These are phyloP conservation scores for Vidua macroura DNA, from an alignment of 2,113 vertebrate species.

Conservation along the genomic window DNA sequence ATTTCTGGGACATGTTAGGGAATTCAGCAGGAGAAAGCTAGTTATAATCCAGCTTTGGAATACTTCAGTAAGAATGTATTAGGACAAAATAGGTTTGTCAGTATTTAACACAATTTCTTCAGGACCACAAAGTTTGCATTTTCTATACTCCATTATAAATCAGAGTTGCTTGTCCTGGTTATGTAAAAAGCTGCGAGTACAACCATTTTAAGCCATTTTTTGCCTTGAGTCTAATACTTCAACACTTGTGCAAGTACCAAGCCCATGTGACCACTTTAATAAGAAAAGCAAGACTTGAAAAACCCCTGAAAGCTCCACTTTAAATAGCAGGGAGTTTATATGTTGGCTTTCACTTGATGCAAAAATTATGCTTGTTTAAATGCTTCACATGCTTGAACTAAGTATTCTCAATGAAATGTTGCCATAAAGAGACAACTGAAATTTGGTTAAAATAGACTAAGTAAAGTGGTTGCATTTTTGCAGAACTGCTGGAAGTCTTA, in stretches of 20 bases:
- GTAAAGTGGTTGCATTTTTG: neutral
- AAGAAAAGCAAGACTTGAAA: neutral
- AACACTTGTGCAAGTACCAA: neutral
- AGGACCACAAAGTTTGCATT: neutral
- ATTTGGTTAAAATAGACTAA: neutral
- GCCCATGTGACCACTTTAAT: neutral
- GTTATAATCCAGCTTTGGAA: neutral
- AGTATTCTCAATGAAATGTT: neutral
- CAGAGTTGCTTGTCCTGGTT: neutral
- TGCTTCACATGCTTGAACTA: neutral
- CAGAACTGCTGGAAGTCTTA: neutral
- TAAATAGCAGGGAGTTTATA: neutral
- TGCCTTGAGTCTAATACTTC: neutral
- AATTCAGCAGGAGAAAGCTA: neutral
- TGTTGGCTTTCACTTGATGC: neutral
- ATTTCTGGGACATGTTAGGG: neutral
- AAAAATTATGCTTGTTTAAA: constrained; percentile 7
- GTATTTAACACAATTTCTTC: neutral
- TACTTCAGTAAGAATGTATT: neutral
- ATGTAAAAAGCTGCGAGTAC: neutral
- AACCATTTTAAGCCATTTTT: neutral
- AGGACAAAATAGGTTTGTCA: neutral
- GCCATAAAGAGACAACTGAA: neutral
- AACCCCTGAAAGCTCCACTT: neutral
- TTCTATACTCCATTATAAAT: neutral